Base-by-base conservation (phyloP, 2,888 invertebrate genomes). In the Labia minor region DNA sequence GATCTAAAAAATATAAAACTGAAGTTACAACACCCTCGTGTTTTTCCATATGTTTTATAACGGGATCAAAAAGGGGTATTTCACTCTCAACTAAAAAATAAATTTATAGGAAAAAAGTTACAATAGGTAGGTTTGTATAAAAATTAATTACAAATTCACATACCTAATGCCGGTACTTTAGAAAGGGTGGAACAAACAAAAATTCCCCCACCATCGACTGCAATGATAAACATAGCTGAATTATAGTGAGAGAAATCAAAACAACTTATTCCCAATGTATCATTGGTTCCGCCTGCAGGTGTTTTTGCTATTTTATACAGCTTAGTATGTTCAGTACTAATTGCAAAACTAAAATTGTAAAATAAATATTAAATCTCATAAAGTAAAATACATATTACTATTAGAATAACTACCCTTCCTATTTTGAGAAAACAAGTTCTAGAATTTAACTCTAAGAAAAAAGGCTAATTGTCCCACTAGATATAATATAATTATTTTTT, bases 191-290 rank as follows among this genome's bases (percentile, higher is more conserved):
- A 78, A 69, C 79, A 79, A 65, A 76, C 75, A 1, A 77, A 74
- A 1, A 79, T 70, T 21, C 77, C 70, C 20, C 79, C 79, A 6
- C 78, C 78, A 71, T 79, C 79, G 37, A 76, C 73, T 0, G 76
- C 79, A n/a, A 78, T 76, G 1, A 79, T 70, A 72, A 80, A 79
- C 65, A 76, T 73, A 64, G 78, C 76, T 0, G 74, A 73, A 2
- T 73, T 68, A 65, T 75, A 74, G 37, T 72, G 72, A 0, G 78
- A 78, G 73, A 80, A 79, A 72, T 78, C 77, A 70, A 79, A 78
- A 68, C 75, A 74, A 11, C 75, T 73, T 11, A 79, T 72, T 1
- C 77, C 78, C 49, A 69, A 62, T 37, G 64, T 68, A 18, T 37
- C 61, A 33, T 66, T 64, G 16, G 66, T 19, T 21, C 61, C 66